A percentile compares a stretch with the other conserved stretches of the same genome.
Evolutionary conservation across 2,888 invertebrate genomes (phyloP).

Genomic region (Euphydryas editha): DNA sequence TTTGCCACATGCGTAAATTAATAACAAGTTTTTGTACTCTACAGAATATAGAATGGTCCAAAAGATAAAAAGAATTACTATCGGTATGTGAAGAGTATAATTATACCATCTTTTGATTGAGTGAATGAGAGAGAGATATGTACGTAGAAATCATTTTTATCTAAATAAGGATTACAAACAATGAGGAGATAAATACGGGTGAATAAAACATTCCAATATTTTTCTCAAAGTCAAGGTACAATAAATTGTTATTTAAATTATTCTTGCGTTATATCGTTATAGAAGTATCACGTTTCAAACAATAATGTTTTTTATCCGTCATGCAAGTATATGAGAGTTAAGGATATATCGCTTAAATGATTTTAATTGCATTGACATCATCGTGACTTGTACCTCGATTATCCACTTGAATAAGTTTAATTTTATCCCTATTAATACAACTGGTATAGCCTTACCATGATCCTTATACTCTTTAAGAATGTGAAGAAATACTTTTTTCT

Average conservation of each 20-base stretch:
- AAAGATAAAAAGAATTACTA: no score
- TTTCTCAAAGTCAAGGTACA: not conserved
- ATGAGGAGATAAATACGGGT: no score
- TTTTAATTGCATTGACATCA: conserved; percentile 25
- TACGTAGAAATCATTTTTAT: no score
- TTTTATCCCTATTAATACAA: not conserved
- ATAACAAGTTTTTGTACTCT: no score
- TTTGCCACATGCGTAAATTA: no score
- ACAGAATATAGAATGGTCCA: no score
- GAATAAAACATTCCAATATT: no score
- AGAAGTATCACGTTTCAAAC: conserved; percentile 5
- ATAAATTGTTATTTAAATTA: not conserved
- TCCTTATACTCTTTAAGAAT: not conserved
- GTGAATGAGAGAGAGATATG: no score
- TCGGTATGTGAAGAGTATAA: no score
- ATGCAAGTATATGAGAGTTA: conserved; percentile 11
- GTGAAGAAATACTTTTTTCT: no score
- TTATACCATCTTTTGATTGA: no score
- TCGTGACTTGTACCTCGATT: conserved; percentile 17
- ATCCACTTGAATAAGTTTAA: not conserved
- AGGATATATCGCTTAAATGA: conserved; percentile 15
- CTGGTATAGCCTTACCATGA: not conserved
- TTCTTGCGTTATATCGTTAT: not conserved
- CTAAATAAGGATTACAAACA: no score
- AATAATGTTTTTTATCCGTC: conserved; percentile 19